phyloP scores from a whole-genome alignment of 2,888 invertebrate genomes.

The Sepioteuthis lessoniana region DNA sequence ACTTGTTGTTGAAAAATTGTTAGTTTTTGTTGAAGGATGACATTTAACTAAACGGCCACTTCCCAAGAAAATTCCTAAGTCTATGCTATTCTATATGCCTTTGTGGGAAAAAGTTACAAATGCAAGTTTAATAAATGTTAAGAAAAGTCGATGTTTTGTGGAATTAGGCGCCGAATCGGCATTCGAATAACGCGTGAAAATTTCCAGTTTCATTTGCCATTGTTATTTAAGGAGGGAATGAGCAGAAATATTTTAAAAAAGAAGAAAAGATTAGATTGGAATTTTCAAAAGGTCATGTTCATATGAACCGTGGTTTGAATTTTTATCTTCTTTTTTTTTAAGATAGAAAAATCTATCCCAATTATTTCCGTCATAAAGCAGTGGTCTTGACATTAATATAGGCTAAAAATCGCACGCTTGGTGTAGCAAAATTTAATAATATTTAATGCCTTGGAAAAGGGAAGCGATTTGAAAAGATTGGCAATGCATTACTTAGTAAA shows the following conservation, averaged over 20 bases:
- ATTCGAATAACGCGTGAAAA: neutral
- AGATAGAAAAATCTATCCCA: neutral
- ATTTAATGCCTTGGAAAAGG: neutral
- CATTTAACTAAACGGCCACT: constrained; percentile 14
- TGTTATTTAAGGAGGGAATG: neutral
- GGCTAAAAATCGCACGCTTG: neutral
- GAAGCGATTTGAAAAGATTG: neutral
- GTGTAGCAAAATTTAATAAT: neutral
- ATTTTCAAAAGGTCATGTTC: neutral
- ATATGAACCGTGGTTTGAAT: neutral
- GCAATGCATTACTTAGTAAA: too few relatives aligned
- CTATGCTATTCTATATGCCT: neutral
- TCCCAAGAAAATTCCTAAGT: neutral
- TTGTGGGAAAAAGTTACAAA: neutral
- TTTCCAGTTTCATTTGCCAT: neutral
- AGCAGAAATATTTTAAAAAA: neutral
- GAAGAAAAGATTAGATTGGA: neutral
- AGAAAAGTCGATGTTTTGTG: neutral
- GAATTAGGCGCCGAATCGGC: neutral
- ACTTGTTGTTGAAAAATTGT: neutral
- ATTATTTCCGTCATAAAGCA: neutral
- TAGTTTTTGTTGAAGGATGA: neutral
- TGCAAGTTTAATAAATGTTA: neutral
- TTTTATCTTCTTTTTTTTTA: neutral
- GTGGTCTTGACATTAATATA: neutral